Evolutionary conservation across 2,888 invertebrate genomes (phyloP), one percentile per base, ranked within the genome.

Genomic region (Ophion ventricosus): DNA sequence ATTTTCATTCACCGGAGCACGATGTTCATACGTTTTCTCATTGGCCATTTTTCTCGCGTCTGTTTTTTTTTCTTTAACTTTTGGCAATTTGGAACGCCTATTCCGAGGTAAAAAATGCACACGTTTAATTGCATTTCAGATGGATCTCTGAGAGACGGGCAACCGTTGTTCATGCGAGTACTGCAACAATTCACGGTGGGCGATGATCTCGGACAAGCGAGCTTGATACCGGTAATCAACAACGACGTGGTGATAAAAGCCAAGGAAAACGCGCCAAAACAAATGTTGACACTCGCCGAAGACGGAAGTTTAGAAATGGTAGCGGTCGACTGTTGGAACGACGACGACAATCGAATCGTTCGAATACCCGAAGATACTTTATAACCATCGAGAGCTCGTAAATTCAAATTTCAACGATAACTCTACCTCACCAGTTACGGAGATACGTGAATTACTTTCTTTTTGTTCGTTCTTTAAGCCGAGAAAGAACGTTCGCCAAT

Each of bases 281-380:
- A 92, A 67, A 89, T 93, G 84, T 81, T 93, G 20, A 91, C 92
- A 2, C 88, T 93, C 29, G 88, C 90, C n/a, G 92, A 93, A 54
- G 93, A 93, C 84, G 93, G 93, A 25, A 91, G 89, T 85, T 88
- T 93, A 56, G 91, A 93, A 89, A 91, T 93, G 91, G 89, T 92
- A 3, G 92, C 93, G 82, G 90, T 92, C 64, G 35, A 87, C 40
- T 87, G 84, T 61, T 90, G 89, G 90, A 87, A 88, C 61, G 88
- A 90, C 57, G 86, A 82, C 57, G 86, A 82, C 0, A 74, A 85
- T 83, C 64, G 72, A 26, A 43, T 63, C 5, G 76, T 69, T 25
- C 63, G 66, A 11, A 57, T 80, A 73, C 61, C 84, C 14, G 82
- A 87, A 8, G 66, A 82, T 25, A 66, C 66, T 11, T 83, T 87